Conservation (phyloP, 2,888 invertebrate genomes). For the Nemapogon koenigi region DNA sequence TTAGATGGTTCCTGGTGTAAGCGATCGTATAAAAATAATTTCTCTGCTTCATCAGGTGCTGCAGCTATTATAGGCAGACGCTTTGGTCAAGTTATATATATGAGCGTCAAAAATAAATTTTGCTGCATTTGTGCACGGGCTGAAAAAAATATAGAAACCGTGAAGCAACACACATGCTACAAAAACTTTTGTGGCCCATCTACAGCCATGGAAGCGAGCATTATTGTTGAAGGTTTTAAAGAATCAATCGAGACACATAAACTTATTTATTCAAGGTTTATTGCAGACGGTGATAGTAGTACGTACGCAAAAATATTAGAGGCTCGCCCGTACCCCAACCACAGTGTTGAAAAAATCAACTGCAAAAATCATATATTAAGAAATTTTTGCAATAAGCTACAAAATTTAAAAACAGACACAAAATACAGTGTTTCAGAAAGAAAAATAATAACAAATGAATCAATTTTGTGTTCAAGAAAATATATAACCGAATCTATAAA, state of each 20-base stretch:
- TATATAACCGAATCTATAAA: slow-evolving; percentile 9
- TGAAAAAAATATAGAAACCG: slow-evolving; percentile 15
- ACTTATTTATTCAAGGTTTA: slow-evolving; percentile 11
- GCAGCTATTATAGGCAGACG: slow-evolving; percentile 13
- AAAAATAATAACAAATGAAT: slow-evolving; percentile 12
- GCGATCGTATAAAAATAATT: too few relatives aligned
- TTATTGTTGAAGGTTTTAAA: slow-evolving; percentile 13
- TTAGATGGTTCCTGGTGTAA: too few relatives aligned
- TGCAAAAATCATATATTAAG: too few relatives aligned
- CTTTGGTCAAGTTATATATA: slow-evolving; percentile 20
- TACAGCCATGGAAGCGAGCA: slow-evolving; percentile 14
- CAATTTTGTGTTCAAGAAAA: slow-evolving; percentile 15
- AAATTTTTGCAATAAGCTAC: too few relatives aligned
- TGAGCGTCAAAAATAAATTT: slow-evolving; percentile 25
- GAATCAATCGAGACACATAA: slow-evolving; percentile 10
- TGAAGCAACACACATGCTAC: slow-evolving; percentile 22
- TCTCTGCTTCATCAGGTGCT: too few relatives aligned
- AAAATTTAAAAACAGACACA: slow-evolving; percentile 12
- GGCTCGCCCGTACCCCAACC: slow-evolving; percentile 10
- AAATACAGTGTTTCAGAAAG: slow-evolving; percentile 14
- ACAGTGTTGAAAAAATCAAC: neutral
- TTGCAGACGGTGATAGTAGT: slow-evolving; percentile 15
- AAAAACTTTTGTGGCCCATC: slow-evolving; percentile 27
- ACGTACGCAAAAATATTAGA: slow-evolving; percentile 13
- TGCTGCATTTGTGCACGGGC: slow-evolving; percentile 22